Evolutionary conservation across 1,140 invertebrate species (phyloP), one percentile per base, ranked within the genome.

Genomic region (Homalodisca vitripennis): DNA sequence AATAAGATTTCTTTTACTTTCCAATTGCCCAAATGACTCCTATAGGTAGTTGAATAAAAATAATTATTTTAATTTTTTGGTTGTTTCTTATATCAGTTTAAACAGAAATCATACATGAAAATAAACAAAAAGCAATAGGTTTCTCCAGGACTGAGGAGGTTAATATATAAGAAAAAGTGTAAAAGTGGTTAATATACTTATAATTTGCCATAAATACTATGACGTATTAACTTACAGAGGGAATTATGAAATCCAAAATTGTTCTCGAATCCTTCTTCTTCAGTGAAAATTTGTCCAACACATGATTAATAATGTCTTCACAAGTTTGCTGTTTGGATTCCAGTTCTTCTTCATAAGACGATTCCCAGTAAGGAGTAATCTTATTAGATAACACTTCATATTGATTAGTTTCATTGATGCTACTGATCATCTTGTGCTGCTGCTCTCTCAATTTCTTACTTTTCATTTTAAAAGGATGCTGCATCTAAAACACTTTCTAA

Each of bases 271-370:
- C 62, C 20, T 30, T 47, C 12, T 64, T 29, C 32, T 51, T 68
- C 10, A 22, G 46, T 14, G 67, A 65, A 1, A 75, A 30, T 14
- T 60, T 69, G 65, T 72, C 51, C 6, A 75, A 29, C 3, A 60
- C 12, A 26, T 26, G 14, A 22, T 26, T 24, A 30, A 60, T 2
- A n/a, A 76, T 60, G 1, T 71, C 55, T n/a, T 48, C 12, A 47
- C 68, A 71, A 60, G 73, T 72, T 20, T 70, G 46, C 14, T 73
- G 51, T 72, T 82, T 82, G 3, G 71, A 13, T 32, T 70, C 48
- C 10, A 80, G 69, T 66, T 86, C 84, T 68, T 83, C 77, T 22
- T 78, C 74, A 75, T 85, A 85, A 3, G 79, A 74, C 2, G 82
- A 67, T 55, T 80, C 77, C 77, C 79, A 82, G 30, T 82, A 73